phyloP scores from a whole-genome alignment of 2,888 invertebrate species.

The Unio delphinus region DNA sequence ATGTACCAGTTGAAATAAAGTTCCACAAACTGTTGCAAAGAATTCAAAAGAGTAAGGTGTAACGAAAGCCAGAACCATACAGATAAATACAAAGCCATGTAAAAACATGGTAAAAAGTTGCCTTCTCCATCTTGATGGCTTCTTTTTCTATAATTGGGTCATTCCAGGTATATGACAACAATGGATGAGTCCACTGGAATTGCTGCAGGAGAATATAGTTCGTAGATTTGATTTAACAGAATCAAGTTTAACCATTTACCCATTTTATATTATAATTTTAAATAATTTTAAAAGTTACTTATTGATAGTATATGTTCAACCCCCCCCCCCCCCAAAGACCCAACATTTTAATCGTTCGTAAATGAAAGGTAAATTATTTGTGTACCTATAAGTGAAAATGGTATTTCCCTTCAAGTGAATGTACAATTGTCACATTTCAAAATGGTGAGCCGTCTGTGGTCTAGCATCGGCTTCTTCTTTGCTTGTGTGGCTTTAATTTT shows the following conservation, averaged over 20 bases:
- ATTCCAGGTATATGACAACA: constrained; percentile 31
- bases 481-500: constrained; percentile 8
- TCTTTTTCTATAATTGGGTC: constrained; percentile 35
- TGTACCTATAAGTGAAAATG: too few relatives aligned
- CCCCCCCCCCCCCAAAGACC: too few relatives aligned
- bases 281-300: too few relatives aligned
- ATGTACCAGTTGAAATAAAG: constrained; percentile 91
- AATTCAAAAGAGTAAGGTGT: constrained; percentile 96
- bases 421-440: constrained; percentile 3
- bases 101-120: constrained; percentile 27
- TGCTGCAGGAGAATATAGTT: too few relatives aligned
- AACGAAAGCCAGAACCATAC: constrained; percentile 87
- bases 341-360: too few relatives aligned
- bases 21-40: constrained; percentile 81
- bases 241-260: too few relatives aligned
- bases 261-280: too few relatives aligned
- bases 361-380: too few relatives aligned
- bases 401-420: too few relatives aligned
- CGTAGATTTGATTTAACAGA: too few relatives aligned
- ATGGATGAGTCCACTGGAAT: constrained; percentile 20
- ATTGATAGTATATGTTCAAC: too few relatives aligned
- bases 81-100: constrained; percentile 32
- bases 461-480: constrained; percentile 7
- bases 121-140: constrained; percentile 36
- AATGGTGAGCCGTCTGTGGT: constrained; percentile 1